Conservation (phyloP, 2,797 vertebrate species). For the Thaleichthys pacificus region DNA sequence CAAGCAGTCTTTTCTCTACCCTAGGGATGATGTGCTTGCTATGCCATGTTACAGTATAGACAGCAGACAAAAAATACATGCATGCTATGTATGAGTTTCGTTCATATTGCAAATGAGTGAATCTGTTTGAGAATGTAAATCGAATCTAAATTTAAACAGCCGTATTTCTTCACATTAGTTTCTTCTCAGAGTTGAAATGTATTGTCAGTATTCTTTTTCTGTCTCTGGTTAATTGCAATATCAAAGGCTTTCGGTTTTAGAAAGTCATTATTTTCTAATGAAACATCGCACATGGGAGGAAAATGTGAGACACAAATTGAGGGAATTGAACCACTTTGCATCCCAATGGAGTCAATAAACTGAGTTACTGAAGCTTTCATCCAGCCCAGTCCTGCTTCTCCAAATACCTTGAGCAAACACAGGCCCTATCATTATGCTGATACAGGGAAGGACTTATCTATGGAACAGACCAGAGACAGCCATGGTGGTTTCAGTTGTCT, state of each 20-base stretch:
- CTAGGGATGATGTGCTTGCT: no score
- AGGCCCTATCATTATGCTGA: conserved; percentile 33
- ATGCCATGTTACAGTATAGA: no score
- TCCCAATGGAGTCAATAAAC: conserved; percentile 36
- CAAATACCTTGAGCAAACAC: conserved; percentile 39
- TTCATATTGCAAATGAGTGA: conserved; percentile 10
- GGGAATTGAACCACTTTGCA: conserved; percentile 34
- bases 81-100: no score
- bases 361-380: conserved; percentile 35
- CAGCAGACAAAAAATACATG: no score
- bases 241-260: conserved; percentile 40
- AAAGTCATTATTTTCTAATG: conserved; percentile 48
- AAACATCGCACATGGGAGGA: conserved; percentile 40
- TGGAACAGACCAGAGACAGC: conserved; percentile 20
- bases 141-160: conserved; percentile 36
- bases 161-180: conserved; percentile 27
- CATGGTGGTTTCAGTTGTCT: conserved; percentile 30
- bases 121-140: conserved; percentile 31
- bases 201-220: conserved; percentile 19
- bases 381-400: conserved; percentile 31
- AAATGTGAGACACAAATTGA: conserved; percentile 37
- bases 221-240: conserved; percentile 40
- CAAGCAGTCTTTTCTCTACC: background rate
- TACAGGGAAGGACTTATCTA: conserved; percentile 25
- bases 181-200: conserved; percentile 25